Evolutionary conservation across 2,113 vertebrate genomes (phyloP).

Genomic region (Calonectris borealis): DNA sequence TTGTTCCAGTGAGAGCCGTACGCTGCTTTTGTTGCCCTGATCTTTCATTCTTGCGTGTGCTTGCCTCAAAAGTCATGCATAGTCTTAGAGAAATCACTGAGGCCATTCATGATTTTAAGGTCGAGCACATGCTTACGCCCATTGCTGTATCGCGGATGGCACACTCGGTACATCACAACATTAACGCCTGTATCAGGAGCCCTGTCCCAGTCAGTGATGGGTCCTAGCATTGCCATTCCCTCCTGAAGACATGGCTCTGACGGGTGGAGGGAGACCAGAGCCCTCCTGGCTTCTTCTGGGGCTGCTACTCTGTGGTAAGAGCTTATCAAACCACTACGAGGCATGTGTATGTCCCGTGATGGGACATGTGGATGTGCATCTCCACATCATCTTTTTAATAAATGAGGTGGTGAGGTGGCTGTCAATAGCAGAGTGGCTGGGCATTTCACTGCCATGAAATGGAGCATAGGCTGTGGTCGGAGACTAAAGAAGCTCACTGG

Average conservation of each 20-base stretch:
- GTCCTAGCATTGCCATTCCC: neutral
- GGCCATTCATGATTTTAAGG: neutral
- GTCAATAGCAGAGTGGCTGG: neutral
- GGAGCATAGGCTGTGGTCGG: neutral
- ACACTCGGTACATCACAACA: neutral
- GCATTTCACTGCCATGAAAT: neutral
- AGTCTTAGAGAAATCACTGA: neutral
- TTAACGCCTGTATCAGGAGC: neutral
- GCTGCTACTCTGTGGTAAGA: neutral
- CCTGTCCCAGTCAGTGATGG: neutral
- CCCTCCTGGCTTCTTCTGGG: neutral
- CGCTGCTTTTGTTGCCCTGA: neutral
- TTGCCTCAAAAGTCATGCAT: neutral
- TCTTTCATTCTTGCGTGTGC: rapidly evolving
- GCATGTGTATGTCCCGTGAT: rapidly evolving
- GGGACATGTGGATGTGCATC: neutral
- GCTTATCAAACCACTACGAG: neutral
- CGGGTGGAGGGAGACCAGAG: neutral
- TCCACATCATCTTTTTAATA: neutral
- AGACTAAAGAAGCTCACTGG: neutral
- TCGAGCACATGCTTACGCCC: neutral
- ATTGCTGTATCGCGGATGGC: neutral
- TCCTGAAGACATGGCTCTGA: neutral
- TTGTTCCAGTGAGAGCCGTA: neutral
- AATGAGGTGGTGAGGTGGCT: neutral